Conservation (phyloP, 2,113 vertebrate genomes). For the Hystrix cristata region DNA sequence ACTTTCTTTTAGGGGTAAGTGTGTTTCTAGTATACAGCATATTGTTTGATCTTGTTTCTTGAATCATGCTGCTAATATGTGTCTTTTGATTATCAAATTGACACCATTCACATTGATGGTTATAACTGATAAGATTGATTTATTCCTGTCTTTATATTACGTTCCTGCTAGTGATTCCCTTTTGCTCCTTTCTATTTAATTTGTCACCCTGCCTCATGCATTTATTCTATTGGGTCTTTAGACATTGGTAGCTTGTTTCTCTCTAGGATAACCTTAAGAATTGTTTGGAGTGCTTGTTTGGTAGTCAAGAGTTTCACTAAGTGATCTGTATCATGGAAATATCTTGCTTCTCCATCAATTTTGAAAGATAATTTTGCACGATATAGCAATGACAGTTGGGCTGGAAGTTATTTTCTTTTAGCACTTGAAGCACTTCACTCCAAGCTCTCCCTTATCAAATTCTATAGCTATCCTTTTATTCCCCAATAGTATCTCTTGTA, state of each 20-base stretch:
- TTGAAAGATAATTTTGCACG: neutral
- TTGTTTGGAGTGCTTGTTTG: neutral
- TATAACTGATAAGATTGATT: neutral
- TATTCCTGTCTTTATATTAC: neutral
- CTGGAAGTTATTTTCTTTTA: neutral
- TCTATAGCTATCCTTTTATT: too few relatives aligned
- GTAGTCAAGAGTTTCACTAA: neutral
- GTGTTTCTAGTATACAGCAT: too few relatives aligned
- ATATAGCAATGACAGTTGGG: neutral
- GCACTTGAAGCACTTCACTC: too few relatives aligned
- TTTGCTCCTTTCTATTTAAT: neutral
- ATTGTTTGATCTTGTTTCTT: too few relatives aligned
- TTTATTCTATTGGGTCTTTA: neutral
- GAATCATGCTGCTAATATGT: too few relatives aligned
- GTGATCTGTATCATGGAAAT: neutral
- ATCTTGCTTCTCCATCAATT: neutral
- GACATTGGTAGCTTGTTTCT: neutral
- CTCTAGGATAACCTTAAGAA: neutral
- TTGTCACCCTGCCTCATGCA: neutral
- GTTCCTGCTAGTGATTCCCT: neutral
- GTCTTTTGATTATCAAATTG: too few relatives aligned
- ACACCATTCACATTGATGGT: too few relatives aligned
- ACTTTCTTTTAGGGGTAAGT: too few relatives aligned
- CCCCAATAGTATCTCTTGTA: neutral
- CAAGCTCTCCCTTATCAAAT: neutral